Evolutionary conservation across 2,113 vertebrate species (phyloP), one percentile per base, ranked within the genome.

Genomic region (Oreocharis arfaki): DNA sequence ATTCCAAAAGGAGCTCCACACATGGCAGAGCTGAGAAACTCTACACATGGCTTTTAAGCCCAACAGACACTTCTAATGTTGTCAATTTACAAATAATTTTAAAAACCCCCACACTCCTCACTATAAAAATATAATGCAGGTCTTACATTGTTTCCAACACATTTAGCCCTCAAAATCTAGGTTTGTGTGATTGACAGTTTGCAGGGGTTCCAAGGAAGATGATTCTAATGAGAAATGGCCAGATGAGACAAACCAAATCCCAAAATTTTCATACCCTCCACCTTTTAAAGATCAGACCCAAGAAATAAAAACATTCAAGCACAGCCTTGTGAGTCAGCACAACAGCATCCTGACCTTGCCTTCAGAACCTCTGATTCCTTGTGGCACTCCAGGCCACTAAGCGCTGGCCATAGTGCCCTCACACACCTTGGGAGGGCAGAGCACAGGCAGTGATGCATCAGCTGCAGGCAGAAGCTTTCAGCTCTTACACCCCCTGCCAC

Each of bases 331-430:
- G 1, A 80, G 57, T 9, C 11, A 20, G n/a, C 35, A 41, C 3
- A 1, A 24, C 37, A 39, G 26, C 67, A 70, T 9, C 16, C 11
- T n/a, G 39, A 77, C 15, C 21, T 16, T 26, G 22, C 13, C 44
- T 84, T 82, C 57, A 52, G 60, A 70, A 53, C 3, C 23, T 41
- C 28, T 1, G 3, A n/a, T 13, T 35, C 3, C 4, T 15, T 37
- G 70, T 3, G 7, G 13, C 33, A 59, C 35, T 2, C 46, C 24
- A 52, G 21, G 49, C 18, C 21, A 23, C 9, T 4, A 4, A 16
- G 16, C 0, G 0, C 10, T 21, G 21, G 19, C n/a, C 5, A 0
- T 3, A 2, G 24, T 20, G 22, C 37, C 47, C 70, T 32, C 73
- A 18, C 0, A 0, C 30, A 10, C 1, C 60, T 60, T 24, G 55